A percentile compares a stretch with the other conserved stretches of the same genome.
phyloP scores from a whole-genome alignment of 2,888 invertebrate species.

The Willowsia nigromaculata region DNA sequence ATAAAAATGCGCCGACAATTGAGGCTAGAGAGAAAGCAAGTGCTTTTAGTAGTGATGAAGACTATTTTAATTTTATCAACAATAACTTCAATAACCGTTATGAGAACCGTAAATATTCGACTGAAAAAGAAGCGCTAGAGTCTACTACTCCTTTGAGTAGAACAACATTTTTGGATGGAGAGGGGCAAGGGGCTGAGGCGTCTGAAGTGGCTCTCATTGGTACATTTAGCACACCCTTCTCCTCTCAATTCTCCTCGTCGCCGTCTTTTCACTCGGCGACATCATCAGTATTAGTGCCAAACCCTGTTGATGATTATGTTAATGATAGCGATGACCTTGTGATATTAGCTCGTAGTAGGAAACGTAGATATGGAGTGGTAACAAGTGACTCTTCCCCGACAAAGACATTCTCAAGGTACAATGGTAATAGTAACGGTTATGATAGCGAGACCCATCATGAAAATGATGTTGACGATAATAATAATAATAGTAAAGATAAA shows the following conservation, averaged over 20 bases:
- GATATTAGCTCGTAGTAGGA: slow-evolving; percentile 65
- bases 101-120: slow-evolving; percentile 52
- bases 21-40: not conserved
- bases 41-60: slow-evolving; percentile 21
- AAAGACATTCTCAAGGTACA: slow-evolving; percentile 53
- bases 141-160: slow-evolving; percentile 23
- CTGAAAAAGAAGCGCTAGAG: slow-evolving; percentile 6
- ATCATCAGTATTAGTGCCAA: slow-evolving; percentile 70
- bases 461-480: slow-evolving; percentile 25
- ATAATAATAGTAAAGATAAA: slow-evolving; percentile 20
- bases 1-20: slow-evolving; percentile 26
- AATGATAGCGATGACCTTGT: slow-evolving; percentile 70
- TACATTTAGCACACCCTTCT: slow-evolving; percentile 27
- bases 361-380: slow-evolving; percentile 47
- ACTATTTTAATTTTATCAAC: slow-evolving; percentile 63
- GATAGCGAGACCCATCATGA: slow-evolving; percentile 6
- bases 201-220: not conserved
- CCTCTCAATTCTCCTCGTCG: slow-evolving; percentile 15
- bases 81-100: slow-evolving; percentile 56
- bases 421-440: slow-evolving; percentile 11
- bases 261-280: not conserved
- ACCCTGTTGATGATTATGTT: slow-evolving; percentile 62
- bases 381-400: slow-evolving; percentile 46
- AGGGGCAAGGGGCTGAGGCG: not conserved
- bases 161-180: slow-evolving; percentile 3